Evolutionary conservation across 2,113 vertebrate genomes (phyloP), one percentile per base, ranked within the genome.

Genomic region (Anoura caudifer): DNA sequence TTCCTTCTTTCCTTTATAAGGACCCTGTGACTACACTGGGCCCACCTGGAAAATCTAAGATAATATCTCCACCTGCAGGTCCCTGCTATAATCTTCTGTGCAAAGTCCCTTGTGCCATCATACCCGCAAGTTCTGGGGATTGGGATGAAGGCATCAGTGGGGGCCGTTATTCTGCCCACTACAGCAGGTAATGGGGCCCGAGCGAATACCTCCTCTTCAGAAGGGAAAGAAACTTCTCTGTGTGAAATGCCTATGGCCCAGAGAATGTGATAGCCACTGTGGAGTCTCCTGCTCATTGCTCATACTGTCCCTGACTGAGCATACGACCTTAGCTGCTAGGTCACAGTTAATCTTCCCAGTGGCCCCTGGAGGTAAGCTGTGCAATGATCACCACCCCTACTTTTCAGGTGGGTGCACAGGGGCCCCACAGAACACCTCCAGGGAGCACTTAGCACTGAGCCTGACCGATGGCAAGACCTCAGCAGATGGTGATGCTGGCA

Each of bases 371-470:
- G 36, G 54, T 75, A 17, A 52, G 54, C 14, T 0, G 43, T 4
- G 22, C n/a, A 16, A 20, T 0, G 31, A 14, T 5, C 45, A 17
- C 70, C n/a, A 70, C 13, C 52, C 9, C 6, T 24, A 3, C 9
- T 33, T 41, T 69, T 80, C 84, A 50, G 26, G 19, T 19, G 41
- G 36, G 61, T 28, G 8, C 50, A 5, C 26, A 5, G 84, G 16
- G 14, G 12, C 9, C 75, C 38, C 38, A 33, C 56, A 26, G 59
- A 13, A 36, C 91, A 59, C 38, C 79, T 0, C 4, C 4, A 59
- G 38, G 36, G 3, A 10, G 14, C 59, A 2, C 28, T 84, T 3
- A 56, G 59, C 11, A 9, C 59, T 0, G 0, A 22, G 47, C 36
- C 82, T 54, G 45, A 14, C 20, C 0, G 0, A 52, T 4, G 54